Evolutionary conservation across 2,888 invertebrate genomes (phyloP).

Genomic region (Bibio marci): DNA sequence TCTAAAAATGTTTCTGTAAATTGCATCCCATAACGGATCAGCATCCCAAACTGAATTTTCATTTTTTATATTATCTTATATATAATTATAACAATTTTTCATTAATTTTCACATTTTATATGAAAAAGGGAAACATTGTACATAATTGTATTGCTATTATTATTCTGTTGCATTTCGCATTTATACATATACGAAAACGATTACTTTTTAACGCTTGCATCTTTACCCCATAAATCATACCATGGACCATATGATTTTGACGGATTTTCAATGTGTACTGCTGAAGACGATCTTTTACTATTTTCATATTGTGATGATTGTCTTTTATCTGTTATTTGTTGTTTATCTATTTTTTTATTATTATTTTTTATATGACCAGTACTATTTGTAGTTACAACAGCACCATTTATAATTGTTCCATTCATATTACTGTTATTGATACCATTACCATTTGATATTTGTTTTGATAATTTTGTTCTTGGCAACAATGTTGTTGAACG

Average conservation of each 20-base stretch:
- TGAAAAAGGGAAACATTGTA: no score
- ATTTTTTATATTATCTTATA: no score
- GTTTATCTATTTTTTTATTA: background rate
- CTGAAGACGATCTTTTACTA: background rate
- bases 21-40: no score
- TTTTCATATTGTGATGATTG: background rate
- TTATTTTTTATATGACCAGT: background rate
- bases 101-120: no score
- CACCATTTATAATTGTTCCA: conserved; percentile 6
- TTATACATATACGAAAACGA: no score
- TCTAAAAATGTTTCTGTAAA: no score
- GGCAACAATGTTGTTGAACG: conserved; percentile 34
- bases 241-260: conserved; percentile 68
- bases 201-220: conserved; percentile 39
- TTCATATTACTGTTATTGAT: conserved; percentile 17
- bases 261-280: background rate
- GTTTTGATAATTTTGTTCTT: conserved; percentile 50
- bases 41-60: no score
- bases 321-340: conserved; percentile 16
- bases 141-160: no score
- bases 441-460: conserved; percentile 28
- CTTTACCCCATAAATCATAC: conserved; percentile 76
- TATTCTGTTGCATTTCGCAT: no score
- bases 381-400: conserved; percentile 6
- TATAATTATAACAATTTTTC: no score